phyloP scores from a whole-genome alignment of 2,888 invertebrate genomes.

The Pseudococcus viburni region DNA sequence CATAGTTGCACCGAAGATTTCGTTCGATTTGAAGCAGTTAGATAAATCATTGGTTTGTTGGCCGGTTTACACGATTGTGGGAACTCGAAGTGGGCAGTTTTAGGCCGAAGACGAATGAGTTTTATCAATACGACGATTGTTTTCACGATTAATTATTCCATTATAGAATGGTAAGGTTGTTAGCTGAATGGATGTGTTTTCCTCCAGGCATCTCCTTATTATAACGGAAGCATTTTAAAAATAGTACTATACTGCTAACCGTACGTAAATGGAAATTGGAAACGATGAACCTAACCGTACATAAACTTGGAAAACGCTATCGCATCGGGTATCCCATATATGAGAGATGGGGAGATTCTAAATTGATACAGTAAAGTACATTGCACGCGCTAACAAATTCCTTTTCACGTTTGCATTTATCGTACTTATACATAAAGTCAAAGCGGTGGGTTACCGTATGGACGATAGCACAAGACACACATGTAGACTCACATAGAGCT shows the following conservation, averaged over 20 bases:
- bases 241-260: neutral
- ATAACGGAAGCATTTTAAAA: constrained; percentile 35
- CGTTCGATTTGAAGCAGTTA: neutral
- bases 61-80: constrained; percentile 22
- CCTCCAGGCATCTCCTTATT: constrained; percentile 15
- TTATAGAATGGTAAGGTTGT: neutral
- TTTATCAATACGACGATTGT: neutral
- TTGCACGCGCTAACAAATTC: constrained; percentile 34
- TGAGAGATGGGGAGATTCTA: neutral
- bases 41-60: constrained; percentile 5
- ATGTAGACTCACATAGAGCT: neutral
- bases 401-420: constrained; percentile 34
- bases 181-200: neutral
- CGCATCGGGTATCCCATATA: neutral
- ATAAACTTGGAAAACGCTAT: neutral
- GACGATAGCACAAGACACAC: neutral
- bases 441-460: neutral
- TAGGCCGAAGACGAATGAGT: constrained; percentile 6
- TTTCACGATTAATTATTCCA: constrained; percentile 21
- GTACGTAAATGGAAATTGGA: constrained; percentile 17
- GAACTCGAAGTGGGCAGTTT: constrained; percentile 1
- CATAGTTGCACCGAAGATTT: neutral
- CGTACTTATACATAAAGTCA: neutral
- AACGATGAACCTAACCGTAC: neutral
- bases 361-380: neutral